Evolutionary conservation across 2,888 invertebrate genomes (phyloP).

Genomic region (Plutella xylostella): DNA sequence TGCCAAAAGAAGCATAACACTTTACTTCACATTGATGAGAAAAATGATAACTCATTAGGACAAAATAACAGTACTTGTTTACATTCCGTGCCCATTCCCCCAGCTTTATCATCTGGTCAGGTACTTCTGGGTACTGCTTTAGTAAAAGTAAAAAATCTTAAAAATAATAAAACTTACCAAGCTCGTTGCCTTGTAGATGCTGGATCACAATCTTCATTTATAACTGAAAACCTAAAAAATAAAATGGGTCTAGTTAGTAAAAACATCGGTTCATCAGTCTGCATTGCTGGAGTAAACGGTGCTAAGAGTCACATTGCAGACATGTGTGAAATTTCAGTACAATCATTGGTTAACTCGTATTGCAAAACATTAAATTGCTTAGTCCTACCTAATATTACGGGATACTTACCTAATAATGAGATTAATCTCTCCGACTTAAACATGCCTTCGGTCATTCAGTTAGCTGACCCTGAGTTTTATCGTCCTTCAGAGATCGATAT

Average conservation of each 20-base stretch:
- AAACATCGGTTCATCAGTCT: not conserved
- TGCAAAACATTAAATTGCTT: not conserved
- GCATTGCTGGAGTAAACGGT: conserved; percentile 2
- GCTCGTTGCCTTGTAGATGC: conserved; percentile 7
- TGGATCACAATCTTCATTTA: conserved; percentile 4
- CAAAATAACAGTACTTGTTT: too few species aligned
- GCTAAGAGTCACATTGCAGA: not conserved
- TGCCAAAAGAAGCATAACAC: not conserved
- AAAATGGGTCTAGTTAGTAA: not conserved
- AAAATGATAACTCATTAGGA: conserved; percentile 2
- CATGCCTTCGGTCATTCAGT: not conserved
- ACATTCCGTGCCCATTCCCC: too few species aligned
- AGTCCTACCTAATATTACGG: not conserved
- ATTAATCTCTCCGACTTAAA: not conserved
- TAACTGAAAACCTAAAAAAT: conserved; percentile 3
- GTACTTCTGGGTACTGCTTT: conserved; percentile 13
- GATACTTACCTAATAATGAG: not conserved
- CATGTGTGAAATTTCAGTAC: not conserved
- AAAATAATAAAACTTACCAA: conserved; percentile 7
- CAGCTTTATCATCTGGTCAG: conserved; percentile 5
- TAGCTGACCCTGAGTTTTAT: not conserved
- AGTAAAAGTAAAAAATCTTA: conserved; percentile 8
- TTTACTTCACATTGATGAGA: not conserved
- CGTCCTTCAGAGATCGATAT: not conserved
- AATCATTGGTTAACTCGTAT: not conserved